Evolutionary conservation across 2,888 invertebrate species (phyloP), one percentile per base, ranked within the genome.

Genomic region (Dicyrtoma fusca): DNA sequence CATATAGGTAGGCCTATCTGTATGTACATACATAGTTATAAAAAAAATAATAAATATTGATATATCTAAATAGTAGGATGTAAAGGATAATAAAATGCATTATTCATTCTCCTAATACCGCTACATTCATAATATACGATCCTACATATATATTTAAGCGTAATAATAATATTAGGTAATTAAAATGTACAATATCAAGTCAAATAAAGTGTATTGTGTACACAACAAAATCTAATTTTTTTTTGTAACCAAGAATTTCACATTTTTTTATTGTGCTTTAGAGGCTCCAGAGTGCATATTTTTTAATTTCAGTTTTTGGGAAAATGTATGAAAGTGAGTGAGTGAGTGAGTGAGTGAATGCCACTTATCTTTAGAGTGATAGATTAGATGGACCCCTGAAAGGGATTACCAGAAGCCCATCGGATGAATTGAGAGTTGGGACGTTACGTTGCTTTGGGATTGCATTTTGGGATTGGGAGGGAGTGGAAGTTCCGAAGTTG

Each of bases 151-250:
- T n/a, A n/a, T 34, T 5, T 34, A 34, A 34, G 34, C 34, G 34
- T 34, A 34, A 34, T 34, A 34, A 34, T 34, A 57, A 26, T 57
- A 57, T 62, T 76, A 73, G 74, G 71, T 65, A 45, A 74, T 69
- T 57, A 57, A 44, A 66, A 69, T 64, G 45, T 53, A 25, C 26
- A 34, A 49, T 64, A 64, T 49, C 53, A 53, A 68, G 44, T 51
- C 65, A 55, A 69, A 64, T 69, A 64, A 42, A 64, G 34, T 73
- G 69, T 64, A 63, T 55, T 55, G 65, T 66, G 62, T 53, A 49
- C 51, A 44, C 62, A 59, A 45, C 42, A 66, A 51, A 45, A 69
- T 53, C 64, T 21, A 65, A 61, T 51, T 61, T 62, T 64, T 47
- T 42, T 62, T 64, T 47, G 45, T 25, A 42, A 64, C 55, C 55